phyloP scores from a whole-genome alignment of 2,888 invertebrate species.

The Urechis unicinctus region DNA sequence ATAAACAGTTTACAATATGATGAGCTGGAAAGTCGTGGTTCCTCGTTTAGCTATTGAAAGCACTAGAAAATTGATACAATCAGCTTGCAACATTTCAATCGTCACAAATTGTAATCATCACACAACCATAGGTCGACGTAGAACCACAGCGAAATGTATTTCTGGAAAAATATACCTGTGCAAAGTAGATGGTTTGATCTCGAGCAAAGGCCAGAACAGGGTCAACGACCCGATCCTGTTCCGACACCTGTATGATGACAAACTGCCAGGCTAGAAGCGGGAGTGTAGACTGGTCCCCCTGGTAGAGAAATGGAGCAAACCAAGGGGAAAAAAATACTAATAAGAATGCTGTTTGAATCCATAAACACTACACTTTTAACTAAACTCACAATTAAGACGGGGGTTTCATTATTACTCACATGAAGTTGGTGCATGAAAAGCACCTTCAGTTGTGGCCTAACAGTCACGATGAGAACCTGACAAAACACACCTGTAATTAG shows the following conservation, averaged over 20 bases:
- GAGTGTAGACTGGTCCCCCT: slow-evolving; percentile 63
- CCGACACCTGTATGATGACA: slow-evolving; percentile 69
- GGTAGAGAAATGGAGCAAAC: too few species aligned
- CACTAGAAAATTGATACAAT: too few species aligned
- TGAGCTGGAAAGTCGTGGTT: too few species aligned
- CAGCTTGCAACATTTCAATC: too few species aligned
- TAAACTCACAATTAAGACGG: too few species aligned
- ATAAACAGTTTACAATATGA: too few species aligned
- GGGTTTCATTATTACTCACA: background rate
- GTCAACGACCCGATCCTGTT: slow-evolving; percentile 58
- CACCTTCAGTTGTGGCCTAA: slow-evolving; percentile 70
- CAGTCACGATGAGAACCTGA: slow-evolving; percentile 63
- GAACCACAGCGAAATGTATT: slow-evolving; percentile 24
- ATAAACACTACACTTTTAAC: too few species aligned
- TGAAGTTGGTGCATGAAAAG: background rate
- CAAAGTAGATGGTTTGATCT: slow-evolving; percentile 76
- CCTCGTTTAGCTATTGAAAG: too few species aligned
- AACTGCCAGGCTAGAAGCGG: slow-evolving; percentile 91
- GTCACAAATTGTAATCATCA: background rate
- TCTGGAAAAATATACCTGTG: slow-evolving; percentile 57
- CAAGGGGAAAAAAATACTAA: too few species aligned
- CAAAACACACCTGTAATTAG: background rate
- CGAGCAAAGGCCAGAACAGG: slow-evolving; percentile 86
- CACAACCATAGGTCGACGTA: background rate
- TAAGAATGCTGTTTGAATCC: too few species aligned